Base-by-base conservation (phyloP, 2,888 invertebrate genomes). In the Erebia palarica region DNA sequence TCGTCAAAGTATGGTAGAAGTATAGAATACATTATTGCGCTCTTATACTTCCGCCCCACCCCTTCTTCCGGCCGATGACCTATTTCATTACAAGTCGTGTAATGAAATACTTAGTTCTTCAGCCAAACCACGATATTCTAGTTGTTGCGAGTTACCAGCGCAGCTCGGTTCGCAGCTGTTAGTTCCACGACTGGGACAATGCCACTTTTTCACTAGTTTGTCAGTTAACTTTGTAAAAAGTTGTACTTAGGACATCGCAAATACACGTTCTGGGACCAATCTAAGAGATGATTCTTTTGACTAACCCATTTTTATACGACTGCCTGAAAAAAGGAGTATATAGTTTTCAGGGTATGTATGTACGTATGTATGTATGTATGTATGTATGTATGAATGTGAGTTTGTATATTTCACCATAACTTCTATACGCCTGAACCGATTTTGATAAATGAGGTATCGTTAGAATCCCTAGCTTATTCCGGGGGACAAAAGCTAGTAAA, bases 61-160 rank as follows among this genome's bases (percentile, higher is more conserved):
- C 14, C 36, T 7, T 36, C 36, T 36, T 7, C 7, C 36, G 36
- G 36, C 7, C 36, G 7, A 36, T 7, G 36, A 36, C 5, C 36
- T 27, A 27, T 27, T 27, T 27, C 27, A 27, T 27, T 27, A 27
- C 27, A 14, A 36, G 27, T 27, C 8, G 36, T 59, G 58, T 59
- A 59, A 59, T 59, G 58, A 59, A 59, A 59, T 36, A n/a, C n/a
- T n/a, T n/a, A 36, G 13, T 11, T 59, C n/a, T 7, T 36, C 58
- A 9, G 27, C 27, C 27, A 9, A 14, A 59, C 58, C 58, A 59
- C 58, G 58, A 59, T 8, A 36, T 36, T n/a, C 8, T 36, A 36
- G 36, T 27, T 59, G 36, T 59, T 36, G 7, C 58, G 27, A 36
- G 7, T 36, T 36, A 36, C 36, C 36, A 36, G 36, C 13, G 21